Percentiles rank a stretch among this genome's conserved stretches.
These are phyloP conservation scores for Clitarchus hookeri DNA, from an alignment of 2,888 invertebrate genomes.

Conservation along the genomic window DNA sequence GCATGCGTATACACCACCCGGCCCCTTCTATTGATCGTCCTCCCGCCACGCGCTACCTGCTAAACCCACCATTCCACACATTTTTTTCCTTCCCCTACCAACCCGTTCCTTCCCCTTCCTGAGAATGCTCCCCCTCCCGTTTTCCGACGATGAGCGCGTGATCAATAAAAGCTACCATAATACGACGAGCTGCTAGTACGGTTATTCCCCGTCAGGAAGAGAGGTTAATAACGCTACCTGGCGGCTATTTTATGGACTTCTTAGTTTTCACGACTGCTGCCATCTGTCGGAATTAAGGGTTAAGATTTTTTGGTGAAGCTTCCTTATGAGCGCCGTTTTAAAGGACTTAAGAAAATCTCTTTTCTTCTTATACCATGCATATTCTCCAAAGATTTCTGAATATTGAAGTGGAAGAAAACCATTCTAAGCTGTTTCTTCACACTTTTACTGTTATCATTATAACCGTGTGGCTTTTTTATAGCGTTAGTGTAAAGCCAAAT, in stretches of 20 bases:
- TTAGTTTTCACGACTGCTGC: background rate
- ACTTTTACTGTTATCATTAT: too few species aligned
- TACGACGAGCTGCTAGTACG: slow-evolving; percentile 15
- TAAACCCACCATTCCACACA: background rate
- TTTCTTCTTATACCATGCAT: too few species aligned
- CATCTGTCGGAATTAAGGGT: background rate
- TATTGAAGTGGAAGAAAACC: too few species aligned
- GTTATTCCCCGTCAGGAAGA: background rate
- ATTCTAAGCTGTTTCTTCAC: too few species aligned
- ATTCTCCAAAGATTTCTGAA: too few species aligned
- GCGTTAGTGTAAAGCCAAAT: too few species aligned
- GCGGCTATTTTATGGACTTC: background rate
- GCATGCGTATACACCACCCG: slow-evolving; percentile 21
- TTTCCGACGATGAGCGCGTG: background rate
- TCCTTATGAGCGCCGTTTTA: too few species aligned
- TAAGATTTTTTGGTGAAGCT: too few species aligned
- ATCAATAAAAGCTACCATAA: slow-evolving; percentile 21
- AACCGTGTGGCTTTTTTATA: too few species aligned
- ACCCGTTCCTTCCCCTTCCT: background rate
- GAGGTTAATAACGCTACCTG: background rate
- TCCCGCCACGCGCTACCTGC: background rate
- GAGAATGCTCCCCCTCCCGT: background rate
- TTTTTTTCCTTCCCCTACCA: background rate
- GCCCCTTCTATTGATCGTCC: slow-evolving; percentile 17
- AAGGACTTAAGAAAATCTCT: too few species aligned